phyloP scores from a whole-genome alignment of 2,797 vertebrate species.

The Taeniopygia guttata region DNA sequence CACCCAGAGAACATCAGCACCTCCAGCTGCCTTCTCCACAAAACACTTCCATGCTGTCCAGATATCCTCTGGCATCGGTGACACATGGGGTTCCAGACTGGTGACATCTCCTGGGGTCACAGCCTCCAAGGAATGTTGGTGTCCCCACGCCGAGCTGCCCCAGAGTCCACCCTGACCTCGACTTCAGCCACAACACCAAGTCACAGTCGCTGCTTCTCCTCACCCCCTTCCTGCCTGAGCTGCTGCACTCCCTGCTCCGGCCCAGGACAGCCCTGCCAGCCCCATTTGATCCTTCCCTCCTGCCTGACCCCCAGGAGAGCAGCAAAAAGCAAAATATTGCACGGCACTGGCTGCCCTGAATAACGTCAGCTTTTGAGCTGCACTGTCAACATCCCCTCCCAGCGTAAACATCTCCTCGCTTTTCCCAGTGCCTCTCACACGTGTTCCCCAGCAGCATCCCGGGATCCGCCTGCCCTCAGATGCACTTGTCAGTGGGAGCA shows the following conservation, averaged over 20 bases:
- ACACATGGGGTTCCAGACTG: neutral
- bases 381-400: conserved; percentile 43
- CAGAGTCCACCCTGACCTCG: neutral
- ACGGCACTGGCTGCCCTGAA: neutral
- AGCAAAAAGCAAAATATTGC: neutral
- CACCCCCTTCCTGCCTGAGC: neutral
- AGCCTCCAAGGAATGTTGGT: neutral
- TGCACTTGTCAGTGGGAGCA: neutral
- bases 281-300: neutral
- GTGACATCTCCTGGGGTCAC: neutral
- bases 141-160: neutral
- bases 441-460: neutral
- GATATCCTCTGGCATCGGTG: neutral
- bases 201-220: neutral
- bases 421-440: neutral
- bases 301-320: neutral
- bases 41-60: neutral
- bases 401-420: neutral
- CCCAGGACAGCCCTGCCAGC: neutral
- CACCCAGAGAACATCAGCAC: neutral
- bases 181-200: neutral
- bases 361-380: neutral
- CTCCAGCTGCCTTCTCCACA: neutral
- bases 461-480: neutral
- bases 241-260: neutral